A percentile compares a stretch with the other conserved stretches of the same genome.
These are phyloP conservation scores for Aurelia coerulea DNA, from an alignment of 30 jellyfish, hydroid and myxozoan genomes.

Conservation along the genomic window DNA sequence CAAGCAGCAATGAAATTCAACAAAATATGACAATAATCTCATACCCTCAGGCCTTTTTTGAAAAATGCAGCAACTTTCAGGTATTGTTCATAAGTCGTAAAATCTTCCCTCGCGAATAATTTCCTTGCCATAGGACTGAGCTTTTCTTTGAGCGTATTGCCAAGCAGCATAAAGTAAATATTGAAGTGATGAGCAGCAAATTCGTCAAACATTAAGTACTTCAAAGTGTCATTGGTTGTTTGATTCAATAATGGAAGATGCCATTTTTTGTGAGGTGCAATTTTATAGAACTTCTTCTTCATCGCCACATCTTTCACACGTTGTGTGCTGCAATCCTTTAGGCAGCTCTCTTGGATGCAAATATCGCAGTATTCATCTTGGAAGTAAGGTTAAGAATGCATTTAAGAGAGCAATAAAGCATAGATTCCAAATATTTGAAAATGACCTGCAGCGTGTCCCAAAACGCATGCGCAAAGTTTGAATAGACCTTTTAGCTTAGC, in stretches of 20 bases:
- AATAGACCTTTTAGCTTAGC: no score
- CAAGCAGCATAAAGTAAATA: constrained; percentile 40
- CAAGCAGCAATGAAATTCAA: no score
- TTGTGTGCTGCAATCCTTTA: no score
- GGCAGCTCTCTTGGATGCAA: no score
- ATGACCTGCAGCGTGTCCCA: no score
- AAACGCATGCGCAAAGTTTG: no score
- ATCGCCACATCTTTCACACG: not conserved
- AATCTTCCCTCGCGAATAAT: not conserved
- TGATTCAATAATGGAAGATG: constrained; percentile 66
- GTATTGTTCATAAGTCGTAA: constrained; percentile 54
- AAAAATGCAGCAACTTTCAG: constrained; percentile 45
- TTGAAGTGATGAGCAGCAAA: constrained; percentile 77
- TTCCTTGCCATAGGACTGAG: constrained; percentile 1
- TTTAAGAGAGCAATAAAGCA: no score
- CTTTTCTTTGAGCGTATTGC: constrained; percentile 37
- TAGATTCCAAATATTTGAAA: no score
- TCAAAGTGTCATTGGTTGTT: not conserved
- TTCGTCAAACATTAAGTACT: constrained; percentile 52
- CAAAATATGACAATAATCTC: no score
- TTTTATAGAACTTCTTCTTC: constrained; percentile 16
- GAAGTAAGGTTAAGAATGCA: no score
- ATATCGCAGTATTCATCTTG: no score
- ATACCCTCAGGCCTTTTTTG: constrained; percentile 25
- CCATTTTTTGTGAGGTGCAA: constrained; percentile 24